Evolutionary conservation across 1,140 invertebrate genomes (phyloP), one percentile per base, ranked within the genome.

Genomic region (Bombus waltoni): DNA sequence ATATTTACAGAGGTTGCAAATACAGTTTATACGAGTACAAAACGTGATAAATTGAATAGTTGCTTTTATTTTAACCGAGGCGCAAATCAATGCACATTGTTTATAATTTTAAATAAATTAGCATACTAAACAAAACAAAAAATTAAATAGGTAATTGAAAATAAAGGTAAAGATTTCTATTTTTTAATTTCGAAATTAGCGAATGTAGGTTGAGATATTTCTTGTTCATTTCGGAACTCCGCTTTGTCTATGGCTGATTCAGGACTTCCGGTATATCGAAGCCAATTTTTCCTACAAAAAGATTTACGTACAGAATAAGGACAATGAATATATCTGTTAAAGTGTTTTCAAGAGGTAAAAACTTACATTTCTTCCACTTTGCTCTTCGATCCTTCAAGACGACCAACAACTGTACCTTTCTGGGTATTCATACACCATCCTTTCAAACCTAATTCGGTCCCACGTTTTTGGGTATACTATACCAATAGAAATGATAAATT

Each of bases 351-450:
- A 8, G 18, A 53, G 47, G 18, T 53, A 53, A 53, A 10, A 59
- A 66, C 96, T 96, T 96, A 98, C 97, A 98, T 98, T 91, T 96
- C 90, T 72, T 96, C 94, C 32, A 98, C 91, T 93, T 97, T 96
- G 3, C 95, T 92, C 74, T 94, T 88, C 15, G 96, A 94, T 65
- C 98, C 98, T 95, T 98, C 96, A 38, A 98, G 91, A 76, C 96
- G 95, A 25, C 98, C 97, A 47, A 96, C 91, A 2, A 98, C 97
- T 10, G 97, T 98, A n/a, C 96, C 96, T 75, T 94, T 87, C 3
- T 95, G 88, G 0, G 97, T 98, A 92, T 98, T 98, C 95, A 96
- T 97, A 88, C 97, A 97, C 97, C 97, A 98, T 32, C 98, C 97
- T 90, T 95, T 96, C 2, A 98, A 89, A 8, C 96, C 96, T 32